Percentiles rank a stretch among this genome's conserved stretches.
phyloP scores from a whole-genome alignment of 1,140 invertebrate genomes.

The Drosophila funebris region DNA sequence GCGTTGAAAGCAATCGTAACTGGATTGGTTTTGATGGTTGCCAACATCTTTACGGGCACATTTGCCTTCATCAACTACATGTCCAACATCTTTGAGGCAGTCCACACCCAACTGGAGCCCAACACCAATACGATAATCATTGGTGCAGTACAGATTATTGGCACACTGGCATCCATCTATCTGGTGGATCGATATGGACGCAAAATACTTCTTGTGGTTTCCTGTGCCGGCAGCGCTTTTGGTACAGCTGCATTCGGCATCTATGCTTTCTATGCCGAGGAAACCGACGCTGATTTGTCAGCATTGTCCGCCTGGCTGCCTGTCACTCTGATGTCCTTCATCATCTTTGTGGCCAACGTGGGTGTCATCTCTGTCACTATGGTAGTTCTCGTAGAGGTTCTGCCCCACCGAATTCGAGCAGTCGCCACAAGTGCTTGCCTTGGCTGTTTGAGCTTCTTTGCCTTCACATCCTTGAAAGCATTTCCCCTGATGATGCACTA shows the following conservation, averaged over 20 bases:
- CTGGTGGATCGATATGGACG: conserved; percentile 74
- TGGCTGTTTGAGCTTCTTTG: conserved; percentile 60
- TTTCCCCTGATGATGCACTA: conserved; percentile 72
- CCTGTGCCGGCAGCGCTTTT: conserved; percentile 55
- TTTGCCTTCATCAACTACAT: conserved; percentile 79
- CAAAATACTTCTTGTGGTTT: conserved; percentile 63
- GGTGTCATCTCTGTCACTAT: conserved; percentile 71
- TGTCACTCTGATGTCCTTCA: conserved; percentile 61
- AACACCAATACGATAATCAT: conserved; percentile 86
- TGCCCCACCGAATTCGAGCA: conserved; percentile 66
- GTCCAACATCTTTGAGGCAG: conserved; percentile 87
- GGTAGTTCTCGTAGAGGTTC: conserved; percentile 72
- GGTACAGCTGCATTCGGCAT: conserved; percentile 56
- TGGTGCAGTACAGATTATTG: conserved; percentile 84
- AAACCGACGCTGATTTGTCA: conserved; percentile 49
- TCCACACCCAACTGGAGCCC: conserved; percentile 85
- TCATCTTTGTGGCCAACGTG: conserved; percentile 69
- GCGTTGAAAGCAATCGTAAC: conserved; percentile 54
- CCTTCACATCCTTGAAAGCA: conserved; percentile 63
- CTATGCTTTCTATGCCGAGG: conserved; percentile 69
- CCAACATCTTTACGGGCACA: conserved; percentile 68
- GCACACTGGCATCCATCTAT: conserved; percentile 75
- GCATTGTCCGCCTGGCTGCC: conserved; percentile 67
- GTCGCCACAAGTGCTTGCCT: conserved; percentile 66
- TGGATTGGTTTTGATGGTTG: conserved; percentile 68